phyloP scores from a whole-genome alignment of 2,797 vertebrate species.

The Chromobotia macracanthus region DNA sequence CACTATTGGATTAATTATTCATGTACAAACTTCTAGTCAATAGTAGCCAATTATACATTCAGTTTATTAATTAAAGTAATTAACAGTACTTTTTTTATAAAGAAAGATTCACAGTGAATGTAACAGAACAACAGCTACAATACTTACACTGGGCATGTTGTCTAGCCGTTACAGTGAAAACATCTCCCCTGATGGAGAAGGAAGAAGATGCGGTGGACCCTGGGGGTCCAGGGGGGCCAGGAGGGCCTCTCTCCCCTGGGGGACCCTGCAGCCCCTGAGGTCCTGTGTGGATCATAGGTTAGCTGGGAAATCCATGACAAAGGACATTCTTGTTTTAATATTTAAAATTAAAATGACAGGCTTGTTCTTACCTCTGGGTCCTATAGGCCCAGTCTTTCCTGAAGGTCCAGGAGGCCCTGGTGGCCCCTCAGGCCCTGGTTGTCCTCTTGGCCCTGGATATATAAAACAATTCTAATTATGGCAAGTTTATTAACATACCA shows the following conservation, averaged over 20 bases:
- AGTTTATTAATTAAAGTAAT: not conserved
- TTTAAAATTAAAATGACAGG: not conserved
- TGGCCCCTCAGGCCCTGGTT: conserved; percentile 66
- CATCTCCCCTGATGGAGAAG: conserved; percentile 75
- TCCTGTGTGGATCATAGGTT: conserved; percentile 64
- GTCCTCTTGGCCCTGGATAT: conserved; percentile 50
- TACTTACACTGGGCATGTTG: conserved; percentile 78
- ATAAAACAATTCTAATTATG: conserved; percentile 2
- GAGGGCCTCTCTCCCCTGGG: conserved; percentile 75
- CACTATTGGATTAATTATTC: not conserved
- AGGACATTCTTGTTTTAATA: conserved; percentile 29
- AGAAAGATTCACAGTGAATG: not conserved
- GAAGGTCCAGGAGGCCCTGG: conserved; percentile 77
- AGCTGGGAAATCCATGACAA: not conserved
- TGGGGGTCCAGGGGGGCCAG: conserved; percentile 78
- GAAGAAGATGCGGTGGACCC: conserved; percentile 73
- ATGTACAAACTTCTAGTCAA: not conserved
- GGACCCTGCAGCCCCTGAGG: conserved; percentile 78
- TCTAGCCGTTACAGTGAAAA: conserved; percentile 77
- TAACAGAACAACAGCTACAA: not conserved
- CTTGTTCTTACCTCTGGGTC: conserved; percentile 75
- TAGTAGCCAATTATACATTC: not conserved
- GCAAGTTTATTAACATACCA: not conserved
- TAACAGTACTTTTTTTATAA: not conserved
- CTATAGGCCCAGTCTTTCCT: conserved; percentile 77